Evolutionary conservation across 2,888 invertebrate genomes (phyloP).

Genomic region (Calameuta idolon): DNA sequence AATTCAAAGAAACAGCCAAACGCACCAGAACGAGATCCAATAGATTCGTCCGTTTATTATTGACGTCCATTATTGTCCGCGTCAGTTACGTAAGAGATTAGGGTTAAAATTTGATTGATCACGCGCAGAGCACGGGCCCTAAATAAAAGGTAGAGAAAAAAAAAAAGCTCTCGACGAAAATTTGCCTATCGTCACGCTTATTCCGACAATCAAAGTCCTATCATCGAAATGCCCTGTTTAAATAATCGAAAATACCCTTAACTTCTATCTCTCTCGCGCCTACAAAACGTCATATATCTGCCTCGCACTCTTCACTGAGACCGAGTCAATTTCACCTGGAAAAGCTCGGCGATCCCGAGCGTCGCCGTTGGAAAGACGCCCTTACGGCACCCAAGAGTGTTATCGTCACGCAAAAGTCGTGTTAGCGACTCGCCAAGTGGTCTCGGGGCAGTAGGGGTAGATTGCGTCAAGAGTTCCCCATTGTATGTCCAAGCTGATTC

Average conservation of each 20-base stretch:
- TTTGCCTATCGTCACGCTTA: slow-evolving; percentile 15
- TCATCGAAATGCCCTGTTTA: slow-evolving; percentile 10
- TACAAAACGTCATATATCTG: not conserved
- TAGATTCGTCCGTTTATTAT: not conserved
- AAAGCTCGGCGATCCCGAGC: not conserved
- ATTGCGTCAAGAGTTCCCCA: slow-evolving; percentile 1
- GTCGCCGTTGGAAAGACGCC: not conserved
- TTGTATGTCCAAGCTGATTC: slow-evolving; percentile 1
- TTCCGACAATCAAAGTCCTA: slow-evolving; percentile 19
- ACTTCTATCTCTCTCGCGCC: not conserved
- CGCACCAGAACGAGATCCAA: not conserved
- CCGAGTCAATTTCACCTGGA: not conserved
- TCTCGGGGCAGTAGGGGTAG: slow-evolving; percentile 31
- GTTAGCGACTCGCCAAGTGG: slow-evolving; percentile 61
- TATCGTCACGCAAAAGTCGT: slow-evolving; percentile 59
- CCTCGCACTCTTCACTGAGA: not conserved
- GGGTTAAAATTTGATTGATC: not conserved
- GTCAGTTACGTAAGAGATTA: not conserved
- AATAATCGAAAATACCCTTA: slow-evolving; percentile 20
- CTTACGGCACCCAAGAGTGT: slow-evolving; percentile 7
- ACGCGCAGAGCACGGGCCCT: not conserved
- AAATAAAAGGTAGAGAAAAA: not conserved
- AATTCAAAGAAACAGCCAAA: not conserved
- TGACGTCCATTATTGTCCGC: not conserved
- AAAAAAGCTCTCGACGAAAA: not conserved